These are phyloP conservation scores for Danio tinwini DNA, from an alignment of 2,797 vertebrate genomes.

Conservation along the genomic window DNA sequence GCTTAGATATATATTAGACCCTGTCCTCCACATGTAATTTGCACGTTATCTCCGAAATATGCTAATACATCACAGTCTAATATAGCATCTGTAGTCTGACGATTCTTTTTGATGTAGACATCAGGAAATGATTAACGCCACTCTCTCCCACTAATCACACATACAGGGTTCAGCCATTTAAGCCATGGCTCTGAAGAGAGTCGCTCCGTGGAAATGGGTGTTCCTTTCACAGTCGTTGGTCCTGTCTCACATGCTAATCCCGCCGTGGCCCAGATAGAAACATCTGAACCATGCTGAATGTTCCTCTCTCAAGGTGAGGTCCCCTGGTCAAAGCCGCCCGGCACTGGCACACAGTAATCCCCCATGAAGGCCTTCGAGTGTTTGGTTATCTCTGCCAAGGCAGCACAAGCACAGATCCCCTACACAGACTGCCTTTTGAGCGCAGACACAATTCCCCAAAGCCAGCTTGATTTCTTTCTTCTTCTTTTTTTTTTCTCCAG, in stretches of 20 bases:
- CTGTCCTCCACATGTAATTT: neutral
- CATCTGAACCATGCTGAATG: slow-evolving; percentile 50
- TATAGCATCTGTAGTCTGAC: neutral
- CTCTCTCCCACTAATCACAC: slow-evolving; percentile 10
- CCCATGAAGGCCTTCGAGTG: slow-evolving; percentile 22
- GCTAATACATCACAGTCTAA: neutral
- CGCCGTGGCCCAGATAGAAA: slow-evolving; percentile 49
- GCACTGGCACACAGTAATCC: slow-evolving; percentile 36
- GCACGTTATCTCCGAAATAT: neutral
- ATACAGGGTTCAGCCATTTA: slow-evolving; percentile 32
- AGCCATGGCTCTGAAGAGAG: neutral
- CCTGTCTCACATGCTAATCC: slow-evolving; percentile 57
- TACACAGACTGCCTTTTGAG: slow-evolving; percentile 40
- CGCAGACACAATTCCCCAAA: slow-evolving; percentile 47
- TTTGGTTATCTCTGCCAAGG: slow-evolving; percentile 39
- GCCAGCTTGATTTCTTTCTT: slow-evolving; percentile 44
- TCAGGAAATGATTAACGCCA: slow-evolving; percentile 22
- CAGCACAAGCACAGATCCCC: slow-evolving; percentile 26
- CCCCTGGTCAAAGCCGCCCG: slow-evolving; percentile 40
- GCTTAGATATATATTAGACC: neutral
- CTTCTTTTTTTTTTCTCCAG: slow-evolving; percentile 40
- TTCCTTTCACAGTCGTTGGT: slow-evolving; percentile 40
- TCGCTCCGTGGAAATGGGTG: neutral
- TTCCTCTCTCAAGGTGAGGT: slow-evolving; percentile 41
- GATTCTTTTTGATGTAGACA: slow-evolving; percentile 28